Evolutionary conservation across 64 coral and sea anemone species (phyloP), one percentile per base, ranked within the genome.

Genomic region (Dendronephthya gigantea): DNA sequence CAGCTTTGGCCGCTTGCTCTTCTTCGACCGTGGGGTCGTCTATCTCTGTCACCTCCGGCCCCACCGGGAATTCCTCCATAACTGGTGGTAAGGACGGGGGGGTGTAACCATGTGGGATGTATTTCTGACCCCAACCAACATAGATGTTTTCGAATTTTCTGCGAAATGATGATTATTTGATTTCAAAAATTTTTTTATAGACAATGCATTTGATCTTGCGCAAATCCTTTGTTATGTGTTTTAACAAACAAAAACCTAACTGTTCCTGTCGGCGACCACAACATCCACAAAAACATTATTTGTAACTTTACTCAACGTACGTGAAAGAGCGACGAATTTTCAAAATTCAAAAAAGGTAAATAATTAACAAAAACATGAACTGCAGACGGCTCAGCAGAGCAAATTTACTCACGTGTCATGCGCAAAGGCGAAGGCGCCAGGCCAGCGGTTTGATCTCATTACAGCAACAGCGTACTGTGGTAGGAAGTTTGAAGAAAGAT

Each of bases 61-160:
- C 87, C 17, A 85, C 56, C 11, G 95, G 95, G 82, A 89, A 98
- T 41, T 98, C 95, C 16, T 91, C 79, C 92, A 98, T 93, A 37
- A 87, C 85, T 1, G 89, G 87, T 82, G 95, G 95, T 56, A 92
- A 90, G 82, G 95, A 87, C 40, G 92, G 92, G 37, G 95, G 95
- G n/a, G 92, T 98, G 87, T 98, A 98, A 69, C 91, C 93, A 55
- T 92, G 85, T 1, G 95, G 90, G 84, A 91, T 89, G 86, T 90
- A 98, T 50, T 98, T 98, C 36, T 93, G 92, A 33, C 95, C 95
- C 90, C 92, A 98, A 19, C 95, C 95, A 25, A 98, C 55, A 82
- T 98, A 98, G 48, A 98, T 84, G 50, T 93, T 98, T 84, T 98
- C 95, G 34, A 93, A 98, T 90, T 98, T 98, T 48, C 95, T 97